Evolutionary conservation across 2,113 vertebrate species (phyloP).

Genomic region (Leuciscus idus): DNA sequence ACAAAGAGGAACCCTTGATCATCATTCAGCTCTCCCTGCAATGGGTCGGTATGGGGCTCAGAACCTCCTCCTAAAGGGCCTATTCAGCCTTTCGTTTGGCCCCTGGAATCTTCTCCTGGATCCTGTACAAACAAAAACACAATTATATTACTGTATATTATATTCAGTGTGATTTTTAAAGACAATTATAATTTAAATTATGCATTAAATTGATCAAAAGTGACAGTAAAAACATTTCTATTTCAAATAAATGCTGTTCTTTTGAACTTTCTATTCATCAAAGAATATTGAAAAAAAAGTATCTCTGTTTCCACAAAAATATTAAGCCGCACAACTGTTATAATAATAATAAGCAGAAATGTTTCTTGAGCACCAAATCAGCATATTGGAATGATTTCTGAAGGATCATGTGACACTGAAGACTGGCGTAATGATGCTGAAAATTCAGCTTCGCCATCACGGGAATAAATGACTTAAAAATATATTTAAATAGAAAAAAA

Average conservation of each 20-base stretch:
- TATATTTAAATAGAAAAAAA: neutral
- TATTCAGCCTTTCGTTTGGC: conserved; percentile 95
- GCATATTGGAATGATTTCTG: neutral
- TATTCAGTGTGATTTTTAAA: neutral
- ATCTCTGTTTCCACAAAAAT: too few species aligned
- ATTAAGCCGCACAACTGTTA: too few species aligned
- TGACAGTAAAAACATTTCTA: too few species aligned
- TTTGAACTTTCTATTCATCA: too few species aligned
- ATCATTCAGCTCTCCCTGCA: conserved; percentile 38
- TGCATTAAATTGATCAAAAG: neutral
- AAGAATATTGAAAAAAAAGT: too few species aligned
- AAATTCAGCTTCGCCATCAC: neutral
- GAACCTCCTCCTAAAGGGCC: conserved; percentile 7
- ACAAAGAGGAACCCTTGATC: conserved; percentile 53
- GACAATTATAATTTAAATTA: too few species aligned
- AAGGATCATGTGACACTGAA: neutral
- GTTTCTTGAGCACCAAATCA: too few species aligned
- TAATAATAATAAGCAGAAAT: too few species aligned
- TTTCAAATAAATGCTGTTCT: too few species aligned
- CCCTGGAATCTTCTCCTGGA: conserved; percentile 99
- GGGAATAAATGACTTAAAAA: neutral
- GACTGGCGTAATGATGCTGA: neutral
- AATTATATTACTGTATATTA: neutral
- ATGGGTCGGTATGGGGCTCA: conserved; percentile 6
- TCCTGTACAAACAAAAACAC: conserved; percentile 73